Percentiles rank a stretch among this genome's conserved stretches.
phyloP scores from a whole-genome alignment of 2,797 vertebrate genomes.

The Sebastes itinus region DNA sequence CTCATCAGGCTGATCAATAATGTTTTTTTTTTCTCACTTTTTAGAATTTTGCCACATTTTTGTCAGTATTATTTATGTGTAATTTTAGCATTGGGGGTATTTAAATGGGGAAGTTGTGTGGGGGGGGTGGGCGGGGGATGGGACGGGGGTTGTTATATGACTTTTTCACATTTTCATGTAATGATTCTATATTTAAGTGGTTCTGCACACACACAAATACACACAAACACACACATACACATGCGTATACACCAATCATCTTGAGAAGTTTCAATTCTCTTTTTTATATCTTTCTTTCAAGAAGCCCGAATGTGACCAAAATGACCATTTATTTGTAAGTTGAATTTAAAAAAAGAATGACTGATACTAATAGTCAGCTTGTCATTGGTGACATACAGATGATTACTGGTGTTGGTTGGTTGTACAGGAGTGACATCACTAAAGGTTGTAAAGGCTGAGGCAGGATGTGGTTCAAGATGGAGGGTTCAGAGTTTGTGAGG shows the following conservation, averaged over 20 bases:
- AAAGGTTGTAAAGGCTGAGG: not conserved
- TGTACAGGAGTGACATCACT: not conserved
- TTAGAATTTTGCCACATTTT: slow-evolving; percentile 60
- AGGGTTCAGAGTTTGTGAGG: not conserved
- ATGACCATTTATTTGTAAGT: not conserved
- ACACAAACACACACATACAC: slow-evolving; percentile 20
- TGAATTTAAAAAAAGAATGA: not conserved
- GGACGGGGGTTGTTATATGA: not conserved
- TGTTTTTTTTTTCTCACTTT: slow-evolving; percentile 54
- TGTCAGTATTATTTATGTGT: slow-evolving; percentile 62
- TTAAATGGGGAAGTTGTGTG: slow-evolving; percentile 24
- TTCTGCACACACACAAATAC: slow-evolving; percentile 45
- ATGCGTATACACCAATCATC: slow-evolving; percentile 8
- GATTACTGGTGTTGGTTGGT: not conserved
- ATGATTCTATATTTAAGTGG: slow-evolving; percentile 57
- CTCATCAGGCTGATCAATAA: slow-evolving; percentile 42
- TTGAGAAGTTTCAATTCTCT: not conserved
- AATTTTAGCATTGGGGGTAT: slow-evolving; percentile 45
- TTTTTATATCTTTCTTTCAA: slow-evolving; percentile 23
- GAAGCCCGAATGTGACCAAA: slow-evolving; percentile 53
- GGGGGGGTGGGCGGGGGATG: not conserved
- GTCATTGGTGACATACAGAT: not conserved
- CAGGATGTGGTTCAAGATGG: not conserved
- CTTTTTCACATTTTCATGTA: slow-evolving; percentile 58
- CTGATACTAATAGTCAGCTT: not conserved